Evolutionary conservation across 2,113 vertebrate species (phyloP), one percentile per base, ranked within the genome.

Genomic region (Phyllostomus hastatus): DNA sequence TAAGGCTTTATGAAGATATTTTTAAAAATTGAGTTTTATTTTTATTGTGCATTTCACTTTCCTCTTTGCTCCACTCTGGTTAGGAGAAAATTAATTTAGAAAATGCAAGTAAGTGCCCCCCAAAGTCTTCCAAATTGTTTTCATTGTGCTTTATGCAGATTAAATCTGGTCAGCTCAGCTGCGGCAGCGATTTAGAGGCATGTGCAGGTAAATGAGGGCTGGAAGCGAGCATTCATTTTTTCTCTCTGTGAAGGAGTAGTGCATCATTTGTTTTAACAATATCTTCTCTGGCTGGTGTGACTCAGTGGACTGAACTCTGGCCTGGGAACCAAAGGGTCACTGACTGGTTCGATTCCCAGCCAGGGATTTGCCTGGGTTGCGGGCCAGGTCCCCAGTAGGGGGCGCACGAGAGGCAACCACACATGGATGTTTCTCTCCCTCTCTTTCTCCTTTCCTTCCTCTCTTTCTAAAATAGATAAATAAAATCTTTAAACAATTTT

Each of bases 51-150:
- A 94, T 67, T 93, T 70, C 61, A 89, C 50, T 97, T 95, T 67
- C 50, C 92, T 96, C 91, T 87, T 95, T 96, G 70, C 67, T 48
- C 93, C 94, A 6, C 52, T 84, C 85, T 96, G 46, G 41, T 97
- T 92, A 98, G 98, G 96, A 97, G 81, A 97, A 98, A 98, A 97
- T 97, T 97, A 96, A 90, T 96, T 85, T 88, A 89, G 92, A 98
- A 98, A 98, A 98, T 95, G 97, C 98, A 98, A 95, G 17, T 78
- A 94, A 48, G 5, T 96, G 96, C 50, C 64, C 98, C 92, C 97
- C 69, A 75, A 95, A 79, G 75, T 90, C 82, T 97, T 61, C 86
- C 83, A 96, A 96, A 97, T 50, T 97, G 72, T 96, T 96, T 97
- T 69, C 76, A 10, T 90, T 41, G 73, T 84, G 19, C 4, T 97